Base-by-base conservation (phyloP, 2,888 invertebrate genomes). In the Caenorhabditis virilis region DNA sequence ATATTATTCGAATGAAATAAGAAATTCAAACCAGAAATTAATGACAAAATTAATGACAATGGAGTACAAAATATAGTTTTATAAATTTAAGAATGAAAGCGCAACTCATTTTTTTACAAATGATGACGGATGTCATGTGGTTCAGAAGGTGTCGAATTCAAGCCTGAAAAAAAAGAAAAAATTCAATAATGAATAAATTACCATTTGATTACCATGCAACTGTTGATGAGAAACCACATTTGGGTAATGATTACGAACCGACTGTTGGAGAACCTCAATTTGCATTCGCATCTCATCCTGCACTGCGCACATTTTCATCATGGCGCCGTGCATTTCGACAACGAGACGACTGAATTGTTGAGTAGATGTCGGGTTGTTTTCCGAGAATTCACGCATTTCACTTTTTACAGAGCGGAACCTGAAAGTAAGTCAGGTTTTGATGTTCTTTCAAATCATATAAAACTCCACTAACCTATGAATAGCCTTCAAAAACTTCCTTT, bases 251-350 rank as follows among this genome's bases (percentile, higher is more conserved):
- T 80, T 79, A 13, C 81, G 69, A 35, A 82, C 78, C 27, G 81
- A 77, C 22, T 79, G 64, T 62, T 81, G 80, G 11, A 81, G 68
- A n/a, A 80, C 77, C 49, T 82, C 82, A 47, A 82, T 80, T 65
- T 82, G 82, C 27, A 78, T 74, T 43, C 79, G 53, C 78, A 82
- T 82, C 57, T 82, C 82, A 20, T 81, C 80, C 43, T 80, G 79
- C 7, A 79, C 74, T 13, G 63, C 65, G n/a, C 78, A 48, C 43
- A 81, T 61, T 55, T 72, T 76, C 47, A 79, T 79, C 78, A 82
- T 82, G 20, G 78, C 76, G 26, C 72, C 76, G 67, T 82, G 78
- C 82, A 82, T 82, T 58, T 82, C 82, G 18, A 72, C 69, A 22
- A 82, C 80, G 27, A 82, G 66, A 67, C 81, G 47, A 23, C 66